Conservation (phyloP, 92 coral and sea anemone genomes). For the Porites cylindrica region DNA sequence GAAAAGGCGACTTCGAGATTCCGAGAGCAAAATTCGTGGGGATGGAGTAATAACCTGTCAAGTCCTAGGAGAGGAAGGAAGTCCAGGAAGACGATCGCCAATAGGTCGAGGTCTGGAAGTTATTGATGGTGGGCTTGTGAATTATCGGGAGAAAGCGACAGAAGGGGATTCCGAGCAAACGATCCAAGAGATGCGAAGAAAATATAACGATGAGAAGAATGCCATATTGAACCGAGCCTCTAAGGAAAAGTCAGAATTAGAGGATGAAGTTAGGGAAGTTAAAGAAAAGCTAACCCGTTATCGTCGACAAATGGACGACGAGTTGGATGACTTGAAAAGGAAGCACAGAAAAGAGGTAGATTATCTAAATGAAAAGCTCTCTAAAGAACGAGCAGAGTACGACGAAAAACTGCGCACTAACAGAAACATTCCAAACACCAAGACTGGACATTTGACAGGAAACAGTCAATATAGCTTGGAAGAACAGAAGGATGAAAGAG, state of each 20-base stretch:
- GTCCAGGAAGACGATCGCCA: not conserved
- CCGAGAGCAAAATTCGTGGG: constrained; percentile 44
- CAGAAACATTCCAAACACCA: not conserved
- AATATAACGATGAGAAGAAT: constrained; percentile 46
- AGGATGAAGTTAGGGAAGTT: constrained; percentile 54
- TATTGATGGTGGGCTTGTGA: not conserved
- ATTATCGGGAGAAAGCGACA: not conserved
- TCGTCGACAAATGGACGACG: constrained; percentile 38
- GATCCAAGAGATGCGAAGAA: constrained; percentile 48
- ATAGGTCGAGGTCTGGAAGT: not conserved
- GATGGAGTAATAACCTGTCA: not conserved
- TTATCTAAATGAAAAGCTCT: constrained; percentile 50
- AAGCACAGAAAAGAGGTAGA: constrained; percentile 57
- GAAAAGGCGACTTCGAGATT: constrained; percentile 53
- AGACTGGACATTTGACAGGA: not conserved
- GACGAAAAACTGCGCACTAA: constrained; percentile 34
- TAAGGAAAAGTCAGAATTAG: constrained; percentile 67
- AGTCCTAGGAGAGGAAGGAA: not conserved
- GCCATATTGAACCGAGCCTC: constrained; percentile 66
- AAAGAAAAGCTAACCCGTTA: constrained; percentile 55
- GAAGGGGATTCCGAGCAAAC: constrained; percentile 53
- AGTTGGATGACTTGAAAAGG: constrained; percentile 51
- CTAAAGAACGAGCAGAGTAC: constrained; percentile 62
- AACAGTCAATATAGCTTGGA: not conserved
- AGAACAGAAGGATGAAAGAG: not conserved